Conservation (phyloP, 2,888 invertebrate genomes). For the Hylaea fasciaria region DNA sequence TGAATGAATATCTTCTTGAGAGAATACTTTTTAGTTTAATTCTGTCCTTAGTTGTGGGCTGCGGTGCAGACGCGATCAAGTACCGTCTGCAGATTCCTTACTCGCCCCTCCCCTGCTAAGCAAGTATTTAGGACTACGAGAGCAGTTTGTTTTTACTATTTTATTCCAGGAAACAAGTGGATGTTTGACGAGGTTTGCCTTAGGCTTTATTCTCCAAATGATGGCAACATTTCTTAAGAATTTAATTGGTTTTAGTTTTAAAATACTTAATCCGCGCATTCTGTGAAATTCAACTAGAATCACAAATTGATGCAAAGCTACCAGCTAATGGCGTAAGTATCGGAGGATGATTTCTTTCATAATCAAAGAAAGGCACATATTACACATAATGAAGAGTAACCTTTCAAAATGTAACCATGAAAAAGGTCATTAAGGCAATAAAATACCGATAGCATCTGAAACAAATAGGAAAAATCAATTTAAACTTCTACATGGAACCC, state of each 20-base stretch:
- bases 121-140: conserved; percentile 50
- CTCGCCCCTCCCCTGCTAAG: conserved; percentile 48
- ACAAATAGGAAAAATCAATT: not conserved
- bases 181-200: conserved; percentile 9
- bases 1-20: conserved; percentile 31
- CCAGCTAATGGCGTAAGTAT: too few relatives aligned
- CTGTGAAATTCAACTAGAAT: too few relatives aligned
- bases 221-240: too few relatives aligned
- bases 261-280: too few relatives aligned
- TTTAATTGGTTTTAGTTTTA: not conserved
- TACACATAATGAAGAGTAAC: too few relatives aligned
- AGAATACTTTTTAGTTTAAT: conserved; percentile 34
- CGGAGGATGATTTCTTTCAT: too few relatives aligned
- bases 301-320: too few relatives aligned
- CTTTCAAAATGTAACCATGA: too few relatives aligned
- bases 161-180: conserved; percentile 14
- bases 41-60: conserved; percentile 48
- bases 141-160: conserved; percentile 33
- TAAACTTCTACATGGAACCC: conserved; percentile 19
- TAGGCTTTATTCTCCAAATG: too few relatives aligned
- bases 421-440: too few relatives aligned
- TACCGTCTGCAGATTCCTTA: conserved; percentile 42
- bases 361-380: too few relatives aligned
- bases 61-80: conserved; percentile 59
- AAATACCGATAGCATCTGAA: not conserved